A percentile compares a stretch with the other conserved stretches of the same genome.
Conservation (phyloP, 2,888 invertebrate genomes). For the Callinectes sapidus region DNA sequence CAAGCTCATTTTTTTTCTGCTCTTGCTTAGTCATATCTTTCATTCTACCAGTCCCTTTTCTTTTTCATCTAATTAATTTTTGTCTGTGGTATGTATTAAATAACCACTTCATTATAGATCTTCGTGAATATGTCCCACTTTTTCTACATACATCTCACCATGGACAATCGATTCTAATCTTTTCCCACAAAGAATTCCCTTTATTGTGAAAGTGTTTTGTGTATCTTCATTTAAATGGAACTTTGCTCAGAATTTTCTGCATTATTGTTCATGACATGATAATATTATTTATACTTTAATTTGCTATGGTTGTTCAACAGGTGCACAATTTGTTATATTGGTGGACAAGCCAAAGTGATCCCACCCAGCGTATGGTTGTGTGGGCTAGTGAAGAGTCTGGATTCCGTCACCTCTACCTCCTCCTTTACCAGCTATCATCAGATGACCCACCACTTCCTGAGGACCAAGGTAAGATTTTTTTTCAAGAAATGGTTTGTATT, state of each 20-base stretch:
- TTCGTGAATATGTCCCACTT: no score
- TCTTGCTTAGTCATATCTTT: no score
- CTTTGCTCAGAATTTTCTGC: not conserved
- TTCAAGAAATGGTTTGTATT: not conserved
- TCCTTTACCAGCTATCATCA: slow-evolving; percentile 51
- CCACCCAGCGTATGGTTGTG: slow-evolving; percentile 82
- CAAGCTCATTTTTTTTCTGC: no score
- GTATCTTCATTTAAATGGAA: not conserved
- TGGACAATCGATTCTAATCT: no score
- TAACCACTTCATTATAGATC: no score
- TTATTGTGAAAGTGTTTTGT: not conserved
- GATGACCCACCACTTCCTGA: slow-evolving; percentile 40
- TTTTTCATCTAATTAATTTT: no score
- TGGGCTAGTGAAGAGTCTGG: slow-evolving; percentile 96
- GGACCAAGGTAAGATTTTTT: slow-evolving; percentile 48
- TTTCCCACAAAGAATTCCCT: no score
- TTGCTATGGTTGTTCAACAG: slow-evolving; percentile 74
- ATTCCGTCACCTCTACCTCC: slow-evolving; percentile 89
- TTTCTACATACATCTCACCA: no score
- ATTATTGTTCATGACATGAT: not conserved
- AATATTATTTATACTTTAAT: slow-evolving; percentile 21
- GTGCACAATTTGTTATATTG: slow-evolving; percentile 91
- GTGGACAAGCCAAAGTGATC: slow-evolving; percentile 78
- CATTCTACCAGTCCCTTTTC: no score
- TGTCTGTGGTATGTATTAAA: no score